These are phyloP conservation scores for Anas platyrhynchos DNA, from an alignment of 2,113 vertebrate species.

Conservation along the genomic window DNA sequence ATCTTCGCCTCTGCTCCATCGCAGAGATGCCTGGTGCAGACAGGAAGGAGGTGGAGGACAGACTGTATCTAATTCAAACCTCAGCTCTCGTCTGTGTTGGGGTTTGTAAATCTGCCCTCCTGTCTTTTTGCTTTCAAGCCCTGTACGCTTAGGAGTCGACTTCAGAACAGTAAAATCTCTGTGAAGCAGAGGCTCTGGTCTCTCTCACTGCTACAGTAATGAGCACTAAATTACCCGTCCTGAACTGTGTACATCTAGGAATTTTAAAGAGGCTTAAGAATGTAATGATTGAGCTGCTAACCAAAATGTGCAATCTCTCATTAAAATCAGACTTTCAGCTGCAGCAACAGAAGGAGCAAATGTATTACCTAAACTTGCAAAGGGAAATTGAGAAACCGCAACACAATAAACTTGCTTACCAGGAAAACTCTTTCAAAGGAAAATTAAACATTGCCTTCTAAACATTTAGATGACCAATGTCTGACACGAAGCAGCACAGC, in stretches of 20 bases:
- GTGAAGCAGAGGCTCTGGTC: background rate
- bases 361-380: conserved; percentile 9
- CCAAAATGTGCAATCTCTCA: background rate
- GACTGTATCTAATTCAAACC: background rate
- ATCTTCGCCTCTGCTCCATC: background rate
- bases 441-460: background rate
- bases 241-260: conserved; percentile 7
- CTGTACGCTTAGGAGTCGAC: background rate
- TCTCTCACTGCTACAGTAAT: conserved; percentile 3
- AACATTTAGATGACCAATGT: background rate
- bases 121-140: background rate
- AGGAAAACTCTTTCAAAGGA: background rate
- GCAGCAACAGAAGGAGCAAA: background rate
- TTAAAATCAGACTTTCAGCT: conserved; percentile 24
- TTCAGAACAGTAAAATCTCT: background rate
- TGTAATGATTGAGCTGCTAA: background rate
- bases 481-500: background rate
- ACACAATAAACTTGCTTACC: background rate
- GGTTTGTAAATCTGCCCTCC: background rate
- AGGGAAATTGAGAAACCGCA: background rate
- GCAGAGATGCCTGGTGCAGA: background rate
- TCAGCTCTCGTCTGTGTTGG: background rate
- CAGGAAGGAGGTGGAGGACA: background rate
- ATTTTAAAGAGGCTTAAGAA: conserved; percentile 49
- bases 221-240: background rate